Conservation (phyloP, 2,113 vertebrate genomes). For the Hypanus sabinus region DNA sequence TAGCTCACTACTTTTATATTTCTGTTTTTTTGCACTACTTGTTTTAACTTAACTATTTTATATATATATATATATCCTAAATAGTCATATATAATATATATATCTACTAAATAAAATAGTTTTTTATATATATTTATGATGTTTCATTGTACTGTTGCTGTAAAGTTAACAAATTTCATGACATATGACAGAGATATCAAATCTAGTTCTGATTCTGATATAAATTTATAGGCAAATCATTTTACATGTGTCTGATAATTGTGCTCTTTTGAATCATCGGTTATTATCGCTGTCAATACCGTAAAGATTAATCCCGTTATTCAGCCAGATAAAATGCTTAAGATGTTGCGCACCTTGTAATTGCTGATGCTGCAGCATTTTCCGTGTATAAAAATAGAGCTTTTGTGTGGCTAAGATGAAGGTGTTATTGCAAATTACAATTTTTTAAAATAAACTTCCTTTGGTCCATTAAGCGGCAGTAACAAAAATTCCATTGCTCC, state of each 20-base stretch:
- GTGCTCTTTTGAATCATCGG: slow-evolving; percentile 34
- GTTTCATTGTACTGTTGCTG: too few relatives aligned
- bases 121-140: too few relatives aligned
- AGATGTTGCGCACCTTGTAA: slow-evolving; percentile 47
- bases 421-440: slow-evolving; percentile 53
- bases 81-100: too few relatives aligned
- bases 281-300: slow-evolving; percentile 44
- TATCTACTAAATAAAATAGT: too few relatives aligned
- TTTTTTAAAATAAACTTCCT: slow-evolving; percentile 52
- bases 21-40: too few relatives aligned
- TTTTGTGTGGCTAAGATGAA: slow-evolving; percentile 45
- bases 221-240: slow-evolving; percentile 23
- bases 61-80: too few relatives aligned
- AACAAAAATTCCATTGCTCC: slow-evolving; percentile 46
- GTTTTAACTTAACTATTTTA: too few relatives aligned
- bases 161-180: too few relatives aligned
- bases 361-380: slow-evolving; percentile 48
- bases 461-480: slow-evolving; percentile 44
- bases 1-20: too few relatives aligned
- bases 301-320: slow-evolving; percentile 50
- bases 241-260: slow-evolving; percentile 35
- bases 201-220: too few relatives aligned
- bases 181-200: too few relatives aligned
- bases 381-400: slow-evolving; percentile 27
- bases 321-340: slow-evolving; percentile 51